Evolutionary conservation across 1,140 invertebrate species (phyloP), one percentile per base, ranked within the genome.

Genomic region (Drosophila asahinai): DNA sequence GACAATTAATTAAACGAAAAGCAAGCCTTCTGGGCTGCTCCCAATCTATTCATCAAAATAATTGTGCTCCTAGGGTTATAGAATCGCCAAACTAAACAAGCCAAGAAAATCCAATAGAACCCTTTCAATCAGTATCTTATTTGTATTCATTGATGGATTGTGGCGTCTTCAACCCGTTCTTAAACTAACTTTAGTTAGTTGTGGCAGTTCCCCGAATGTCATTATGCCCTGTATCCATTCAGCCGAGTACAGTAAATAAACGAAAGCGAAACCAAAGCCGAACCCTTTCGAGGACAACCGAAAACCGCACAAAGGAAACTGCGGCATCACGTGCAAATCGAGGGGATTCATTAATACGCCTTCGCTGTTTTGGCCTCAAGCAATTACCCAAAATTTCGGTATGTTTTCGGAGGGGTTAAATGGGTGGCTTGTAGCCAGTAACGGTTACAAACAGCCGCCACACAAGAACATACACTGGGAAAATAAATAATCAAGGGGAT

Each of bases 281-380:
- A 72, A 52, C 54, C 67, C 70, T 51, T 73, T 59, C 52, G 25
- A 19, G 52, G 45, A 42, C 25, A 42, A 42, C 33, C 65, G 40
- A 43, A 43, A 55, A 40, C 43, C 38, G 52, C 66, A 72, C 52
- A 73, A 72, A 72, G 54, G 70, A 73, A 43, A 43, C 19, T 38
- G 70, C 14, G 54, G 54, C 54, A 51, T 49, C 70, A 73, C 70
- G 70, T 73, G 70, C 67, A 73, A 72, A 60, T 72, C 47, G 67
- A 51, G 54, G 38, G 67, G 47, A 30, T 73, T 73, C 70, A 73
- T 73, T 73, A 73, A 73, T 61, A 72, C 67, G 70, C 45, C 42
- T 72, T 73, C 72, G 70, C 67, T 72, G 54, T 73, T 73, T 30
- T 72, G 67, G 54, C 70, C 70, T 38, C 38, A 72, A 60, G 70